Base-by-base conservation (phyloP, 64 coral and sea anemone genomes). In the Dendronephthya gigantea region DNA sequence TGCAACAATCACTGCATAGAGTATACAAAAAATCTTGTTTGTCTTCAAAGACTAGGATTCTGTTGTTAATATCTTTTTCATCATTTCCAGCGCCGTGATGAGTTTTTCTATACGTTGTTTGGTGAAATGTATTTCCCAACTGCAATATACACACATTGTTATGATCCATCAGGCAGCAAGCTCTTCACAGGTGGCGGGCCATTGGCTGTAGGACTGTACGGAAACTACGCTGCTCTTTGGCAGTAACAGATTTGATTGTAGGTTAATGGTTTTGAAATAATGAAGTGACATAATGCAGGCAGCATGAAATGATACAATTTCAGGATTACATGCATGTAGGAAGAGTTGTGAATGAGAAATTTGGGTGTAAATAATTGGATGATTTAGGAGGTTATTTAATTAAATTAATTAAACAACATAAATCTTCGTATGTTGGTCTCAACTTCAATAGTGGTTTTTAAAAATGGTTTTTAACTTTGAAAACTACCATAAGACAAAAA, bases 71-170 rank as follows among this genome's bases (percentile, higher is more conserved):
- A 1, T 62, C 6, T 62, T 22, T 62, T 79, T 15, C 30, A 6
- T 39, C 30, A 9, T 31, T 79, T 79, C 36, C 37, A 79, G 72
- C 72, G 36, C 10, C 72, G 30, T 79, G 72, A 79, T 33, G 72
- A 79, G 4, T 28, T 79, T 33, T 79, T 79, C 72, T 37, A 79
- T 17, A 33, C 72, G 37, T 34, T 36, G 32, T 79, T 79, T 38
- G 72, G 72, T 79, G 72, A 39, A 79, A 79, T 79, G 15, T 98
- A 90, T 31, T 93, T 86, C 35, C 89, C 87, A 13, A 98, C 93
- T 68, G 95, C 95, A 16, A 84, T 98, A 55, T 98, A 98, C 66
- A 98, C 95, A 15, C 95, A 98, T 65, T 98, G 95, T 81, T 98
- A 98, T 82, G 92, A 98, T 65, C 84, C 85, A 2, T 91, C 89